Evolutionary conservation across 2,888 invertebrate genomes (phyloP), one percentile per base, ranked within the genome.

Genomic region (Papilio demoleus): DNA sequence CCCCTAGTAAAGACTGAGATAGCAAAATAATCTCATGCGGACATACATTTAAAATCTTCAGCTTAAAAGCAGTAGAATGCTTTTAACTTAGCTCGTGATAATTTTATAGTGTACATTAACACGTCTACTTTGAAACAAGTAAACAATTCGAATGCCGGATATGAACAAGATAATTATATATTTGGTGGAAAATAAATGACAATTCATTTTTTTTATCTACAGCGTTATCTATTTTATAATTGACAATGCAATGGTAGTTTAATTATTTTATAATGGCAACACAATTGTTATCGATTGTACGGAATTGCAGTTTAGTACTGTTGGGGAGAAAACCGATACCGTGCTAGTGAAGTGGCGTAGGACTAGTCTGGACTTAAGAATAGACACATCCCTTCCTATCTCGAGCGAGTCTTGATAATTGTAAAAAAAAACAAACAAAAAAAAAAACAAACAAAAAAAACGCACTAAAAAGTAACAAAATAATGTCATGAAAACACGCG

Each of bases 141-240:
- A 27, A 50, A 27, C 27, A 27, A 50, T 50, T 50, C 24, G 50
- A 50, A 27, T 50, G 50, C 50, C 50, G 50, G 50, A 50, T 50
- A 50, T 50, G 50, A 50, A 50, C 5, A 14, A 14, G 50, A 50
- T 50, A 50, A 24, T 14, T 27, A 14, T 24, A 27, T 27, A 14
- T 50, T 50, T 50, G 6, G 50, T 27, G 1, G 50, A 50, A 50
- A 50, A 27, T 14, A 50, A 14, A 50, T 24, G 24, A 24, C 24
- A 42, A 17, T 42, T 17, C n/a, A 27, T 24, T 27, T 14, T n/a
- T n/a, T 50, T 50, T 50, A 50, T 50, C 50, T 14, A 27, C 8
- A 27, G 5, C 14, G 27, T 27, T 50, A 27, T 50, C 27, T 27
- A 27, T 50, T 11, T 47, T 47, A 47, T 22, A 19, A 11, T 22